Conservation (phyloP, 2,888 invertebrate species). For the Andrena hattorfiana region DNA sequence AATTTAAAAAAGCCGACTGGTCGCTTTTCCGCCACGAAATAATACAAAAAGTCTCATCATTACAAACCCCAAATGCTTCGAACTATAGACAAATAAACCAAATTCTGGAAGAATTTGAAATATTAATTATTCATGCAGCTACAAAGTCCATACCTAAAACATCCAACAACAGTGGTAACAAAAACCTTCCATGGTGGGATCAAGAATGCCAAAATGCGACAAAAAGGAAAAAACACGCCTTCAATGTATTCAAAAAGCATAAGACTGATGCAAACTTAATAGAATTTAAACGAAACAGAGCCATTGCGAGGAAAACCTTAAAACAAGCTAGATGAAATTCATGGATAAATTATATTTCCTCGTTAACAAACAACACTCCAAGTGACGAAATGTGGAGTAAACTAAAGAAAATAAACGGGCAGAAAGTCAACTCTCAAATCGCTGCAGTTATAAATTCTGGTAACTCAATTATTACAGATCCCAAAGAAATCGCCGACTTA, state of each 20-base stretch:
- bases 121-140: not conserved
- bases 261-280: not conserved
- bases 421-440: not conserved
- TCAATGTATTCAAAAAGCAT: conserved; percentile 2
- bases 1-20: conserved; percentile 28
- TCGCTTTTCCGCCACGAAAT: not conserved
- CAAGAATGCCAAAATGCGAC: not conserved
- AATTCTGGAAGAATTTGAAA: conserved; percentile 1
- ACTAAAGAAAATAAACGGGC: conserved; percentile 3
- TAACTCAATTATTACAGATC: not conserved
- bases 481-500: conserved; percentile 4
- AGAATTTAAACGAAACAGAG: not conserved
- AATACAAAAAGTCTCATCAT: not conserved
- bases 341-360: not conserved
- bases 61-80: not conserved
- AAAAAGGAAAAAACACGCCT: not conserved
- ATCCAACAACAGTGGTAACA: not conserved
- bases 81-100: conserved; percentile 3
- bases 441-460: not conserved
- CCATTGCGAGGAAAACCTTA: not conserved
- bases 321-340: conserved; percentile 7
- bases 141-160: not conserved
- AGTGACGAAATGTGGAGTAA: conserved; percentile 2
- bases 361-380: not conserved
- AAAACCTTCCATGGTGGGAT: conserved; percentile 14